Percentiles rank a stretch among this genome's conserved stretches.
phyloP scores from a whole-genome alignment of 2,113 vertebrate species.

The Suricata suricatta region DNA sequence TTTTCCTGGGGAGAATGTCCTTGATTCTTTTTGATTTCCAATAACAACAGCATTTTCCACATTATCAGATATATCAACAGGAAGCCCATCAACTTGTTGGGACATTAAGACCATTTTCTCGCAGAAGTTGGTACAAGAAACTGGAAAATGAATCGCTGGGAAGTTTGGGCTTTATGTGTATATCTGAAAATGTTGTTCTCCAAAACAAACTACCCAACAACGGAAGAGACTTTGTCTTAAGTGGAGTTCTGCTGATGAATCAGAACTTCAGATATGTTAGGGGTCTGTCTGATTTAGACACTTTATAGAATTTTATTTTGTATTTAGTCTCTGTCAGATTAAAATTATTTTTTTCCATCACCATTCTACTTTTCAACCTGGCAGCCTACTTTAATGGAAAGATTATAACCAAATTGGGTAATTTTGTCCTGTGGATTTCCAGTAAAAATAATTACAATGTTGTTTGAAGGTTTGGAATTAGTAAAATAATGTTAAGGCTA shows the following conservation, averaged over 20 bases:
- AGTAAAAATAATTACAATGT: slow-evolving; percentile 52
- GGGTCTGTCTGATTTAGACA: neutral
- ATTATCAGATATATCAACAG: neutral
- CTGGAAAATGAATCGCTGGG: slow-evolving; percentile 30
- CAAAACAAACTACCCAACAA: neutral
- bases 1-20: neutral
- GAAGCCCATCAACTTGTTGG: neutral
- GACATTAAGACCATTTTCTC: slow-evolving; percentile 40
- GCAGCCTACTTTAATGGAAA: neutral
- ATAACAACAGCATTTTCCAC: neutral
- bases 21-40: neutral
- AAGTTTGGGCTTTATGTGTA: neutral
- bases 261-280: neutral
- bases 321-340: slow-evolving; percentile 3
- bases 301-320: slow-evolving; percentile 14
- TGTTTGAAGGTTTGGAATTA: slow-evolving; percentile 51
- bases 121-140: neutral
- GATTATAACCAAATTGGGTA: slow-evolving; percentile 36
- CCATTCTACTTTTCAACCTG: neutral
- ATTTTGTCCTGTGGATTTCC: neutral
- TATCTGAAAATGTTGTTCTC: neutral
- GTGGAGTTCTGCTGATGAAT: neutral
- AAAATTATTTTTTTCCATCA: neutral
- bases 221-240: neutral
- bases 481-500: slow-evolving; percentile 31